Conservation (phyloP, 2,888 invertebrate species). For the Epinotia bilunana region DNA sequence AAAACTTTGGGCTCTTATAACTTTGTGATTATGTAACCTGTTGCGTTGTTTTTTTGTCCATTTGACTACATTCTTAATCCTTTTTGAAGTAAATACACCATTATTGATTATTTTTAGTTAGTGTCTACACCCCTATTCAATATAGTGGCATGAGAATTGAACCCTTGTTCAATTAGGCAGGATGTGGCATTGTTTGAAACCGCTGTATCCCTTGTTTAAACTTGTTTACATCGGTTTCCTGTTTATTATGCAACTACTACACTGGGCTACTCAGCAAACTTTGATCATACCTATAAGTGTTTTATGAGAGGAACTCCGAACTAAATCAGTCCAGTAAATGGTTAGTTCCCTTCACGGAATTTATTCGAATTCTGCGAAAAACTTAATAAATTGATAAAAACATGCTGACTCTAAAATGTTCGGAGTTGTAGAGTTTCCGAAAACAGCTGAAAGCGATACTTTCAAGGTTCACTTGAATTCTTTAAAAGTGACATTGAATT, state of each 20-base stretch:
- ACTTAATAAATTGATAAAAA: not conserved
- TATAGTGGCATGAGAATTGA: no score
- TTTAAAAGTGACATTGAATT: not conserved
- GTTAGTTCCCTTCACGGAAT: not conserved
- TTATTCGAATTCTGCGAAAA: not conserved
- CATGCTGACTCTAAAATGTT: constrained; percentile 3
- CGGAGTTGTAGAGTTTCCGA: not conserved
- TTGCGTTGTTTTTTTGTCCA: no score
- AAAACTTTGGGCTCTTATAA: no score
- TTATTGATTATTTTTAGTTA: no score
- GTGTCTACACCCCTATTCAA: no score
- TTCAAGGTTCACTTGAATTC: not conserved
- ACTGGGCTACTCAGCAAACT: not conserved
- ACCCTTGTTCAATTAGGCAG: not conserved
- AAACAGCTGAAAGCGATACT: not conserved
- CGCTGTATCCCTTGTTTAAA: not conserved
- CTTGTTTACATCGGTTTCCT: not conserved
- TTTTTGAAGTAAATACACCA: no score
- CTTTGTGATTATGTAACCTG: no score
- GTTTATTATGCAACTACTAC: constrained; percentile 16
- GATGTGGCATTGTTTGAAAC: not conserved
- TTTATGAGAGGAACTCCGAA: constrained; percentile 8
- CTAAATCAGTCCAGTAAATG: constrained; percentile 7
- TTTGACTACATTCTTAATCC: no score
- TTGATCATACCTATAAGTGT: not conserved